A percentile compares a stretch with the other conserved stretches of the same genome.
Evolutionary conservation across 2,113 vertebrate species (phyloP).

Genomic region (Bujurquina vittata): DNA sequence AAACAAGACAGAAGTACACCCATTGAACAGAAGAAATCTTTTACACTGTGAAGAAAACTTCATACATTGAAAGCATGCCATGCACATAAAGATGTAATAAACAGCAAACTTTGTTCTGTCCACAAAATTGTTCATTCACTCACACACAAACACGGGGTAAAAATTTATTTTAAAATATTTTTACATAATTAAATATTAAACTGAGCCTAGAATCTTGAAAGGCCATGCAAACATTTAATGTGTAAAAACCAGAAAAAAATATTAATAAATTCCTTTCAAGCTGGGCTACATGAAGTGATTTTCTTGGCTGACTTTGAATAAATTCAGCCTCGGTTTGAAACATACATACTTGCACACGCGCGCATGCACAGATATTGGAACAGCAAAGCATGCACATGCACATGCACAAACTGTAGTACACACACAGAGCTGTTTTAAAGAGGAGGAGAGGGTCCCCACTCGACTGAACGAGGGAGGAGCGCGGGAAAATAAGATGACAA

Average conservation of each 20-base stretch:
- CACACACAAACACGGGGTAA: constrained; percentile 11
- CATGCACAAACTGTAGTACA: constrained; percentile 72
- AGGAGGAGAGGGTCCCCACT: constrained; percentile 73
- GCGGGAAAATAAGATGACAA: constrained; percentile 75
- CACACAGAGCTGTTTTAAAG: constrained; percentile 74
- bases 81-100: constrained; percentile 67
- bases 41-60: constrained; percentile 60
- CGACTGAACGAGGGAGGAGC: constrained; percentile 72
- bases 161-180: background rate
- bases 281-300: background rate
- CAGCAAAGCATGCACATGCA: constrained; percentile 77
- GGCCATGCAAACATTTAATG: background rate
- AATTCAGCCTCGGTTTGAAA: constrained; percentile 1
- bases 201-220: background rate
- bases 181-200: background rate
- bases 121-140: background rate
- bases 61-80: constrained; percentile 76
- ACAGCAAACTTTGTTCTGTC: constrained; percentile 31
- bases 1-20: constrained; percentile 54
- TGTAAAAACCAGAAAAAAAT: background rate
- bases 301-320: background rate
- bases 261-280: constrained; percentile 4
- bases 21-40: constrained; percentile 53
- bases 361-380: constrained; percentile 23
- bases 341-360: background rate